Evolutionary conservation across 2,888 invertebrate species (phyloP).

Genomic region (Listrodromus nycthemerus): DNA sequence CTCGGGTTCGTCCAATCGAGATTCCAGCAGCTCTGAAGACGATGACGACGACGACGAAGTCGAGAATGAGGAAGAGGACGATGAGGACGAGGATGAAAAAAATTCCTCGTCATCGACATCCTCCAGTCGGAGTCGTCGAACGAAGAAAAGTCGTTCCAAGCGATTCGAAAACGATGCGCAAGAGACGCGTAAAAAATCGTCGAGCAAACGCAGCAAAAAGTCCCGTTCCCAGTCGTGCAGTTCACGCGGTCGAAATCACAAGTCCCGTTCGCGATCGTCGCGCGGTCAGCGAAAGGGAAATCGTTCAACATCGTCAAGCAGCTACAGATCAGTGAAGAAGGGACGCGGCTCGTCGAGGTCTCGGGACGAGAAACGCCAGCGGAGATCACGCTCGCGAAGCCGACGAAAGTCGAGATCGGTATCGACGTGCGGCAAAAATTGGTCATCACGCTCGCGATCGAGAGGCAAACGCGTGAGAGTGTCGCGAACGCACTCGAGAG

Average conservation of each 20-base stretch:
- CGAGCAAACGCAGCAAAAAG: conserved; percentile 69
- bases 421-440: conserved; percentile 69
- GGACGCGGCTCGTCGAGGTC: conserved; percentile 70
- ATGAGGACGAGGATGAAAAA: conserved; percentile 3
- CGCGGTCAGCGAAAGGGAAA: conserved; percentile 67
- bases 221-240: conserved; percentile 70
- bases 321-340: conserved; percentile 73
- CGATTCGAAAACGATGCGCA: conserved; percentile 55
- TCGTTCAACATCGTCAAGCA: conserved; percentile 78
- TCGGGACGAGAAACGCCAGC: conserved; percentile 73
- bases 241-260: conserved; percentile 70
- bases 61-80: conserved; percentile 26
- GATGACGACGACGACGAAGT: conserved; percentile 40
- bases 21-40: conserved; percentile 71
- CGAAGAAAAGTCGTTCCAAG: conserved; percentile 73
- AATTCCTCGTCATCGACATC: conserved; percentile 50
- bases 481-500: conserved; percentile 69
- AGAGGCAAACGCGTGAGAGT: conserved; percentile 75
- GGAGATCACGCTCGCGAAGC: conserved; percentile 71
- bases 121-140: conserved; percentile 61
- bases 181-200: conserved; percentile 42
- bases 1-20: conserved; percentile 68
- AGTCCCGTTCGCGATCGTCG: conserved; percentile 68
- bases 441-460: conserved; percentile 77
- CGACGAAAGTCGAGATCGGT: conserved; percentile 73